A percentile compares a stretch with the other conserved stretches of the same genome.
phyloP scores from a whole-genome alignment of 2,797 vertebrate species.

The Periophthalmus magnuspinnatus region DNA sequence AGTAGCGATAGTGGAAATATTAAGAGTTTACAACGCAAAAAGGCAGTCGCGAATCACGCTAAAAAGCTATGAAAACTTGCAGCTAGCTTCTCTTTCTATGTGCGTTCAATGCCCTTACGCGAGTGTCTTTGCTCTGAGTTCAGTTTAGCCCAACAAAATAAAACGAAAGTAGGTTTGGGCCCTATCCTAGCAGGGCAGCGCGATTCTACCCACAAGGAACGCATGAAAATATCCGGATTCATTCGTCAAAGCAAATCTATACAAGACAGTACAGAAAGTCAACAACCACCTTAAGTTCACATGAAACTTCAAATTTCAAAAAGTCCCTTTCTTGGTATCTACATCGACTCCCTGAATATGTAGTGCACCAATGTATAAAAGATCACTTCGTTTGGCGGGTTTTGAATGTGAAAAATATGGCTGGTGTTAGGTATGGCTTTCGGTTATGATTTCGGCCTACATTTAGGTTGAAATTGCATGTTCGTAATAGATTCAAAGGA shows the following conservation, averaged over 20 bases:
- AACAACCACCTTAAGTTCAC: neutral
- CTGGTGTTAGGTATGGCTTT: conserved; percentile 73
- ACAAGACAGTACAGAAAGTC: conserved; percentile 21
- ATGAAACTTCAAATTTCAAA: neutral
- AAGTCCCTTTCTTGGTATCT: neutral
- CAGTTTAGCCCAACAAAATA: conserved; percentile 79
- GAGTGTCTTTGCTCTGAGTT: conserved; percentile 80
- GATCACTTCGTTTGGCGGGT: conserved; percentile 23
- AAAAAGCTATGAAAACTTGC: neutral
- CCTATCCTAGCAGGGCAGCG: conserved; percentile 76
- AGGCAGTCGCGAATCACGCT: conserved; percentile 49
- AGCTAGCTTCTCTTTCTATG: conserved; percentile 47
- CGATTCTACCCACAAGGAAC: conserved; percentile 76
- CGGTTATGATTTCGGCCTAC: conserved; percentile 30
- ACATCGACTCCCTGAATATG: conserved; percentile 55
- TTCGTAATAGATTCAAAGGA: conserved; percentile 38
- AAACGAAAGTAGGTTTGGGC: conserved; percentile 75
- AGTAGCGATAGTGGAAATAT: conserved; percentile 18
- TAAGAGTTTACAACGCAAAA: conserved; percentile 35
- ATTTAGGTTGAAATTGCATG: conserved; percentile 57
- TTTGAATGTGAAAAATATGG: conserved; percentile 45
- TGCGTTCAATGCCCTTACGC: conserved; percentile 60
- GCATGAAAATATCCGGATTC: conserved; percentile 79
- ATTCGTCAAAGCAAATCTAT: conserved; percentile 67
- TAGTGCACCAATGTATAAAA: conserved; percentile 18